These are phyloP conservation scores for Ochotona curzoniae DNA, from an alignment of 2,113 vertebrate species.

Conservation along the genomic window DNA sequence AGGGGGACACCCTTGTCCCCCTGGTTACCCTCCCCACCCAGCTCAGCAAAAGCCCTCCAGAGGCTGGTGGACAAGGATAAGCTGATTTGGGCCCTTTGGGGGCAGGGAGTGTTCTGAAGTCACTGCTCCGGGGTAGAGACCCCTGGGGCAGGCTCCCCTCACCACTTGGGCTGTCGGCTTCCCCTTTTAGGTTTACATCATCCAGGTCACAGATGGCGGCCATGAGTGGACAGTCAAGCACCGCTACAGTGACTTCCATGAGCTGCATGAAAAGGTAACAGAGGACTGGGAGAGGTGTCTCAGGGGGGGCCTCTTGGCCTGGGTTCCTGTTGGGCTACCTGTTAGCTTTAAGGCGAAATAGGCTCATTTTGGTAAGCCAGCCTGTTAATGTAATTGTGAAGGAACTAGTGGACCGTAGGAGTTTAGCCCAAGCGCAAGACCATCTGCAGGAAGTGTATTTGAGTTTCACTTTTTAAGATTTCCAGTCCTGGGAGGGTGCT, in stretches of 20 bases:
- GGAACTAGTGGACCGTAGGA: neutral
- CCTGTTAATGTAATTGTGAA: slow-evolving; percentile 13
- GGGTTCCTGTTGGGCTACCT: slow-evolving; percentile 28
- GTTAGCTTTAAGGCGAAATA: neutral
- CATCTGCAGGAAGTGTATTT: neutral
- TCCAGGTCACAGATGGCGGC: slow-evolving; percentile 92
- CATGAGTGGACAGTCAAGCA: slow-evolving; percentile 97
- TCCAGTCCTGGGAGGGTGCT: neutral
- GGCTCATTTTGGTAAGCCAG: neutral
- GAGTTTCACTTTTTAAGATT: slow-evolving; percentile 16
- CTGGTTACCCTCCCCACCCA: neutral
- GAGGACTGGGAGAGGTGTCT: neutral
- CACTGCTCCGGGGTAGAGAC: neutral
- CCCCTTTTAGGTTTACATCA: slow-evolving; percentile 94
- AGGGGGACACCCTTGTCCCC: neutral
- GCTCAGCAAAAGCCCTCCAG: neutral
- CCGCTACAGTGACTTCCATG: slow-evolving; percentile 98
- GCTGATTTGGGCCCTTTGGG: neutral
- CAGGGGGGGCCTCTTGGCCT: neutral
- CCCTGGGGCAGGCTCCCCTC: neutral
- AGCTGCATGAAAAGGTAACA: slow-evolving; percentile 96
- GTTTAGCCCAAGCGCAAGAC: neutral
- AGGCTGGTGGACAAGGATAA: neutral
- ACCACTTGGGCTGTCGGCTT: slow-evolving; percentile 47
- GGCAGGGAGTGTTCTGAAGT: neutral